Conservation (phyloP, 2,113 vertebrate species). For the Pterophyllum scalare region DNA sequence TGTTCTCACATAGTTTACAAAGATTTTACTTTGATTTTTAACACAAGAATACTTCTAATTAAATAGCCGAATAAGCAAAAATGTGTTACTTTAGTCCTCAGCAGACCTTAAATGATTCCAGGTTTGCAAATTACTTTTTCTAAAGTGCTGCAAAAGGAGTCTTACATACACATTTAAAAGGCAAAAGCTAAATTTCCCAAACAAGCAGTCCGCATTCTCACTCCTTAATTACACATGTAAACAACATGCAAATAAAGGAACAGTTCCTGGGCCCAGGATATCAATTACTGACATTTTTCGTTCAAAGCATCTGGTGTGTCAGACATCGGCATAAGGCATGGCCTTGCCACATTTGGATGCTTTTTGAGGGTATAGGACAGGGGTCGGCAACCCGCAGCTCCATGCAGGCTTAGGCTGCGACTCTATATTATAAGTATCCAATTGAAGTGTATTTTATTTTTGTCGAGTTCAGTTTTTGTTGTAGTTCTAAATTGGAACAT, state of each 20-base stretch:
- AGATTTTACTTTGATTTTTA: background rate
- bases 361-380: background rate
- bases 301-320: background rate
- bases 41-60: background rate
- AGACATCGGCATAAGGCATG: too few relatives aligned
- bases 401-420: too few relatives aligned
- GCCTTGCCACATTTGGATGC: background rate
- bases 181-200: background rate
- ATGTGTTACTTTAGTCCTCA: background rate
- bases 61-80: background rate
- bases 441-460: too few relatives aligned
- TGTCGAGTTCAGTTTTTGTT: too few relatives aligned
- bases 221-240: background rate
- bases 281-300: background rate
- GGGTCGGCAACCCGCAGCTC: too few relatives aligned
- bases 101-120: background rate
- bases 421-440: too few relatives aligned
- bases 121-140: accelerated
- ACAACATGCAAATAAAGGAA: background rate
- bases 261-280: background rate
- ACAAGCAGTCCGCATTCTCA: background rate
- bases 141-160: background rate
- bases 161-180: background rate
- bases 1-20: background rate
- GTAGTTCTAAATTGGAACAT: too few relatives aligned